Conservation (phyloP, 2,888 invertebrate genomes). For the Notocelia uddmanniana region DNA sequence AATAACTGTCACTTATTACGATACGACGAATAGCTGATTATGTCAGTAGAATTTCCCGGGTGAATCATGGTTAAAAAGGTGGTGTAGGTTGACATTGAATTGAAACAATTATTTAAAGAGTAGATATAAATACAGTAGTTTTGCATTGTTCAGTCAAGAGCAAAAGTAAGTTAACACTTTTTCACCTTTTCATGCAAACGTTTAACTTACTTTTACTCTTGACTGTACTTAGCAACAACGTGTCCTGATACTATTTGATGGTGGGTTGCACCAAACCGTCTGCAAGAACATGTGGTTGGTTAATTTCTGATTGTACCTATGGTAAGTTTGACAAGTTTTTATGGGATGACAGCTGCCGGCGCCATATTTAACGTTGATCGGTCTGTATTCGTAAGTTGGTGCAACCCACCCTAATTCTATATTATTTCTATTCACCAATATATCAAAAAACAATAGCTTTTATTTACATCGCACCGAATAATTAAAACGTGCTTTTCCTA, state of each 20-base stretch:
- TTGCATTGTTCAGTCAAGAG: slow-evolving; percentile 46
- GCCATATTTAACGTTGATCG: no score
- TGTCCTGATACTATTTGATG: slow-evolving; percentile 3
- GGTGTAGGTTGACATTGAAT: slow-evolving; percentile 24
- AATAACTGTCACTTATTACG: slow-evolving; percentile 39
- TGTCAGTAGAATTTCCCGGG: slow-evolving; percentile 33
- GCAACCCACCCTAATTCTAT: no score
- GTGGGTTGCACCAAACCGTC: not conserved
- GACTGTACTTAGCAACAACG: not conserved
- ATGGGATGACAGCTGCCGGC: no score
- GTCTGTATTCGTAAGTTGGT: no score
- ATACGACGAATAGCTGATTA: slow-evolving; percentile 30
- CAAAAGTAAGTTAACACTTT: no score
- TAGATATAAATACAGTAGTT: slow-evolving; percentile 1
- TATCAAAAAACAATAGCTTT: slow-evolving; percentile 2
- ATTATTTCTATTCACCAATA: no score
- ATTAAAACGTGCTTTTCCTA: slow-evolving; percentile 1
- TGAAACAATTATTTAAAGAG: not conserved
- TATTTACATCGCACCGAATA: slow-evolving; percentile 4
- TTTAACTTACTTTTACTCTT: no score
- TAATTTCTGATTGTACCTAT: no score
- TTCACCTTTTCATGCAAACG: no score
- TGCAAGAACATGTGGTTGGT: no score
- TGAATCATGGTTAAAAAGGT: slow-evolving; percentile 43
- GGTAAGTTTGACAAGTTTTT: no score